Percentiles rank a stretch among this genome's conserved stretches.
Conservation (phyloP, 2,797 vertebrate species). For the Anableps anableps region DNA sequence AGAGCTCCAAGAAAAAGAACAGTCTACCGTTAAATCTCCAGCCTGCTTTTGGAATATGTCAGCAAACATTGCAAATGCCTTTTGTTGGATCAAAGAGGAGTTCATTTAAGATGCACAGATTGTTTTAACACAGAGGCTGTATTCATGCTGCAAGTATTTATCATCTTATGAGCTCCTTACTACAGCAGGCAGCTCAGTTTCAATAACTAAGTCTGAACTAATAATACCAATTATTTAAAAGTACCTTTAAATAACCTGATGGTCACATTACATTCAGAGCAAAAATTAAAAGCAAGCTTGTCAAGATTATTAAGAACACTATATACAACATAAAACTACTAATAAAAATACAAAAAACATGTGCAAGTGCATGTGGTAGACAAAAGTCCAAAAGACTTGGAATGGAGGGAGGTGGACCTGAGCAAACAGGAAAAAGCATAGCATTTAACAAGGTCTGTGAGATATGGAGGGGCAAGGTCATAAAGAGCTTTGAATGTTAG, state of each 20-base stretch:
- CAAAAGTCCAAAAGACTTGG: not conserved
- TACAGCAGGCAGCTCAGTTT: not conserved
- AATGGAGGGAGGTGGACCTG: not conserved
- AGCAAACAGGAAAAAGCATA: not conserved
- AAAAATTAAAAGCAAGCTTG: not conserved
- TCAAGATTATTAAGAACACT: not conserved
- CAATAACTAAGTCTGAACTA: not conserved
- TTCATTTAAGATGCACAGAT: constrained; percentile 21
- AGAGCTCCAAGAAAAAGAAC: constrained; percentile 32
- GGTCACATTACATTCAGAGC: not conserved
- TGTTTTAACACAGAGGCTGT: constrained; percentile 1
- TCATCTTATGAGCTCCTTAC: not conserved
- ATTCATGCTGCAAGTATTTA: constrained; percentile 2
- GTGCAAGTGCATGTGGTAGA: too few species aligned
- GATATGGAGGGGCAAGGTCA: not conserved
- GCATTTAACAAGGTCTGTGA: too few species aligned
- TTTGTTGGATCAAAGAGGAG: constrained; percentile 12
- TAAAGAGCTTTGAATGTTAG: not conserved
- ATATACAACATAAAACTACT: not conserved
- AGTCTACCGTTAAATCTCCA: not conserved
- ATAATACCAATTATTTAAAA: not conserved
- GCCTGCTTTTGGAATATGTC: constrained; percentile 17
- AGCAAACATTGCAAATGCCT: constrained; percentile 11
- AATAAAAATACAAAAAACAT: not conserved
- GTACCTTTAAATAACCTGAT: not conserved